Evolutionary conservation across 2,797 vertebrate species (phyloP), one percentile per base, ranked within the genome.

Genomic region (Bovichtus diacanthus): DNA sequence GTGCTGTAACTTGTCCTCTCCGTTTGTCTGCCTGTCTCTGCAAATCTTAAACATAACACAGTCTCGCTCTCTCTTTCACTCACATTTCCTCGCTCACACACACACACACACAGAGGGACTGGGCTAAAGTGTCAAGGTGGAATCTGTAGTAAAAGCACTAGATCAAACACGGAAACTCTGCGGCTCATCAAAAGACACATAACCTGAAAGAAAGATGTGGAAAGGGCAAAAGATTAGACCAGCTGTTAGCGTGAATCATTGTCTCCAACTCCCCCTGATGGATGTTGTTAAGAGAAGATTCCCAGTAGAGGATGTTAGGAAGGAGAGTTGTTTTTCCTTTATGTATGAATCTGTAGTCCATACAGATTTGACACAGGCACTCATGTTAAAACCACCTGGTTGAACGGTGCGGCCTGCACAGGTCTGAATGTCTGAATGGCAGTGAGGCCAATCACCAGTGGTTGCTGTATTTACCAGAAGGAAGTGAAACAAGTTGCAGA

Each of bases 11-110:
- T 84, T 90, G 90, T 93, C 86, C 84, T 86, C 69, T 74, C 74
- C 27, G 34, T 85, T 88, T 87, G 90, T 93, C 87, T 89, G 84
- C 88, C 74, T 82, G 87, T 89, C 82, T 87, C 82, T 87, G 83
- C 78, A 81, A 85, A 87, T 89, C 88, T 83, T 72, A 70, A 80
- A 84, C 77, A 80, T 67, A 85, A 96, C 96, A 94, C 68, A 70
- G 70, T 16, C 56, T 59, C 9, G 6, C 60, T 49, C 63, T 53
- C 41, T 51, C 68, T 54, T 49, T 64, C 54, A 61, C 63, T 60
- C 54, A 19, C 54, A 29, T 31, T 58, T 65, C 53, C 51, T 47
- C 5, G 1, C n/a, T 2, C 54, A 11, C 51, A 10, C 44, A 6
- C 53, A 49, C 23, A 2, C 41, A 11, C 54, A 31, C 39, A 23